Evolutionary conservation across 2,888 invertebrate species (phyloP), one percentile per base, ranked within the genome.

Genomic region (Apotomis betuletana): DNA sequence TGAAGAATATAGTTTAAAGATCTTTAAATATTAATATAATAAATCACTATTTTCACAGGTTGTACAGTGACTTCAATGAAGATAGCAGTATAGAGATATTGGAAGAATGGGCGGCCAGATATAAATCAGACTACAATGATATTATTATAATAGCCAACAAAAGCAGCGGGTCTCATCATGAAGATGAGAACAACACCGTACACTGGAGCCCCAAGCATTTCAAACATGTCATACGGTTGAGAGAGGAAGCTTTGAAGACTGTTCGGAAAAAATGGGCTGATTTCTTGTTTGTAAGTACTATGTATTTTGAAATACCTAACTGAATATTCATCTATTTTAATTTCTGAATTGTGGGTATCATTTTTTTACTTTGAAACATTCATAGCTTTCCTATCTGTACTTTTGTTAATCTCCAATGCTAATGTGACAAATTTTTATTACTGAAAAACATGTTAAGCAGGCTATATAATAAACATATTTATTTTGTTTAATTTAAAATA

Each of bases 191-290:
- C 61, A 94, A 94, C 0, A 85, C 94, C 3, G 94, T 95, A 41
- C 95, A 97, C 81, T 99, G 98, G 99, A 95, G 97, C 0, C 84
- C 91, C 0, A 91, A 94, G 68, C 94, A 97, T 78, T 97, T 97
- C 88, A 90, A 93, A 46, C 96, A 98, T 88, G 90, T 99, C 12
- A 98, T 99, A 75, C 83, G 91, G 27, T 85, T 98, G 60, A 95
- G 98, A 79, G 97, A 98, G 85, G 90, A 95, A 76, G 97, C 97
- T 0, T 86, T 98, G 8, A 87, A 94, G 54, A 94, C 95, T 84
- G 97, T 96, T 0, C 94, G 96, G 77, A 89, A 94, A 76, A 94
- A 95, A 69, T 98, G 98, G 98, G 97, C 98, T 5, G 98, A 99
- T 89, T 99, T 95, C 88, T 86, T 98, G 75, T 96, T 97, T 93